Evolutionary conservation across 1,140 invertebrate genomes (phyloP), one percentile per base, ranked within the genome.

Genomic region (Polyergus mexicanus): DNA sequence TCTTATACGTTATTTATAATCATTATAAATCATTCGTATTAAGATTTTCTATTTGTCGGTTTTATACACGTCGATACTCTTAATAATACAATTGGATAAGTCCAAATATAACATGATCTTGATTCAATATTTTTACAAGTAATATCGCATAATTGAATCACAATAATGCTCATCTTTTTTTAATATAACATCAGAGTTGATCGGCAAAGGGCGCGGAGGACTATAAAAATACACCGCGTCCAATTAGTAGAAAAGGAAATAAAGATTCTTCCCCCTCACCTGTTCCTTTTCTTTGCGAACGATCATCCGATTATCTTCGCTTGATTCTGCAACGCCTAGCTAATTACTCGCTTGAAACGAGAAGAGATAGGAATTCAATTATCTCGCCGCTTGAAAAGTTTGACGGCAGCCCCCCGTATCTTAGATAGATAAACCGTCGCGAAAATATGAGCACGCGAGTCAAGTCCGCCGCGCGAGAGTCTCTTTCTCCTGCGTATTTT

Each of bases 311-410:
- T 83, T 81, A 81, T 72, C 68, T 32, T 25, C 54, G 78, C 68
- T 83, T 54, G 78, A 83, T 60, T 83, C 78, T 60, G 78, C 54
- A 60, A 83, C 78, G 78, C 78, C 78, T 72, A 44, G 68, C 78
- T 83, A 83, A 83, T 83, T 83, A 72, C 78, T 56, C 66, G 78
- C 78, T 83, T 72, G 66, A 72, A 76, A 77, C 69, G 72, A 76
- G 81, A 84, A 65, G 81, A 76, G 71, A 71, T 58, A 77, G 72
- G 72, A 77, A 84, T 62, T 74, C 71, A 75, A 84, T 84, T 84
- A 84, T 76, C 68, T 75, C 69, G 58, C 22, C 81, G 60, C 72
- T 63, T 84, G 28, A 58, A 51, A 68, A 84, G 71, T 84, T 84
- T 77, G 81, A 84, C 80, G 68, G 85, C 11, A 76, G 3, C 65